Evolutionary conservation across 1,140 invertebrate genomes (phyloP), one percentile per base, ranked within the genome.

Genomic region (Drosophila burlai): DNA sequence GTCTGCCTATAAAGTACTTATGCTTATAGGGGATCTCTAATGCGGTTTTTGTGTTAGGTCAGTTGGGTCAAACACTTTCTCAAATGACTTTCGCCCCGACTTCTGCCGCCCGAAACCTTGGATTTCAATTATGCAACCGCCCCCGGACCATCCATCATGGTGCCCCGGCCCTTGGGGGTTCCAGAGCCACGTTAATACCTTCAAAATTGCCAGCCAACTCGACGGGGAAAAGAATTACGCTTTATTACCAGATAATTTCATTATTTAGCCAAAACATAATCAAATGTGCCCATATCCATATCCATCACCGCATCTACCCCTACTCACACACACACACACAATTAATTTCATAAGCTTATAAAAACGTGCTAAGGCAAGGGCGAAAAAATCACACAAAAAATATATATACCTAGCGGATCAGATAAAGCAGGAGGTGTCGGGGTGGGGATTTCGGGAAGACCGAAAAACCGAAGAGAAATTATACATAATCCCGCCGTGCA

Each of bases 301-400:
- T 81, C 71, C 85, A 89, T 85, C 84, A 89, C 69, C 64, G 58
- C 81, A 69, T 69, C 76, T 59, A 60, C 63, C 65, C 57, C 47
- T 47, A 47, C 31, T 47, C 43, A 57, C 45, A 24, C 66, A 46
- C 73, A 26, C 55, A 58, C 69, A 72, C 60, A 80, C 82, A 89
- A 89, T 89, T 89, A 89, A 89, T 89, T 85, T 90, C 76, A 90
- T 89, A 90, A 89, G 85, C 85, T 89, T 80, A 76, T 89, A 74
- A 90, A 89, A 90, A 89, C 84, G 84, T 84, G 84, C 58, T 52
- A 63, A 49, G 63, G 63, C 64, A 83, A 59, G 76, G 68, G 52
- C 50, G 38, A 52, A 69, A 71, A 69, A 50, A 52, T 58, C 64
- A 40, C 54, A 60, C 36, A 69, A 57, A 74, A 52, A 62, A 57